Base-by-base conservation (phyloP, 2,113 vertebrate genomes). In the Gyps fulvus region DNA sequence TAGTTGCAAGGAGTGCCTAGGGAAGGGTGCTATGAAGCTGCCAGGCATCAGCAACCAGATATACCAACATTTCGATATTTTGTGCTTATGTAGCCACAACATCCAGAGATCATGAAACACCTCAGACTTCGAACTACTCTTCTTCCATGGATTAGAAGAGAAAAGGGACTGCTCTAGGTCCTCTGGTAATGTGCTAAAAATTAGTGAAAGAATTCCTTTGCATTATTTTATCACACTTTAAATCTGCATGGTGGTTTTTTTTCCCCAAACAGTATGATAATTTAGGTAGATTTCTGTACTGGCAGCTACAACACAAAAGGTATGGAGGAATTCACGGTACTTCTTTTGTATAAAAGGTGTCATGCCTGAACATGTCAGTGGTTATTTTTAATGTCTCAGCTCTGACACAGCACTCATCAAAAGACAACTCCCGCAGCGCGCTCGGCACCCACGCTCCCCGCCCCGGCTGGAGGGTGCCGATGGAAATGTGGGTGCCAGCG, bases 301-400 rank as follows among this genome's bases (percentile, higher is more conserved):
- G 59, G 42, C 88, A 96, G 90, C 42, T 91, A 86, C 66, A 93
- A 93, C 78, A 91, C 38, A 90, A 59, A 85, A 91, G 31, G 55
- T 52, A 70, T 19, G 47, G 78, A 91, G 87, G 63, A 90, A 93
- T 93, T 73, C n/a, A 34, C 0, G 0, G 16, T 34, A 15, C 47
- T 50, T 79, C 77, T 85, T 91, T 91, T 80, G 63, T 71, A 1
- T 77, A 42, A 72, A 70, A 69, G 36, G 59, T 55, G 62, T 29
- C 4, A 0, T 83, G 84, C 73, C 87, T 72, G 74, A 94, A 88
- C 81, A 87, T 5, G 81, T 38, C 14, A 11, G 27, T 55, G 54
- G 74, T 95, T 93, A 94, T 91, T 97, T 96, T 93, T 89, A 85
- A 69, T 70, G 43, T 25, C 78, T 95, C 78, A 34, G 66, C 67